Percentiles rank a stretch among this genome's conserved stretches.
These are phyloP conservation scores for Aproaerema taeniolella DNA, from an alignment of 2,888 invertebrate species.

Conservation along the genomic window DNA sequence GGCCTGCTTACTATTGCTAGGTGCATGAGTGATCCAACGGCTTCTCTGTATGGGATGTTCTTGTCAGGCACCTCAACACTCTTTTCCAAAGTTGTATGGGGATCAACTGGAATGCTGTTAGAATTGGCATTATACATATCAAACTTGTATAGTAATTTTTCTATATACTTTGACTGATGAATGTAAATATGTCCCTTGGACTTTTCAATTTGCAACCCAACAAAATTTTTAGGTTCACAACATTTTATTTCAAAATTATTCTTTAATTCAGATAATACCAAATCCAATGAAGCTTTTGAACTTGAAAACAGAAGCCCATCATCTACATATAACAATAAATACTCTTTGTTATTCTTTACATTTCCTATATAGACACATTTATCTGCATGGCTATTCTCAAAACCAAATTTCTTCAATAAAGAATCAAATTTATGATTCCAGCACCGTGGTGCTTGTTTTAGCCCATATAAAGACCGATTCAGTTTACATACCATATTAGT, in stretches of 20 bases:
- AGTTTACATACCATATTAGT: slow-evolving; percentile 9
- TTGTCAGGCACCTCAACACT: not conserved
- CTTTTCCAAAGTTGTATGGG: slow-evolving; percentile 1
- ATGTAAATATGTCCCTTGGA: slow-evolving; percentile 1
- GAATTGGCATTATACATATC: not conserved
- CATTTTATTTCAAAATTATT: slow-evolving; percentile 7
- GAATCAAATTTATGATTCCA: slow-evolving; percentile 22
- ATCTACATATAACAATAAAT: slow-evolving; percentile 1
- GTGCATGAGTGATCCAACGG: slow-evolving; percentile 21
- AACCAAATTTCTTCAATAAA: slow-evolving; percentile 17
- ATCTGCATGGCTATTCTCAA: slow-evolving; percentile 19
- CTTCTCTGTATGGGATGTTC: slow-evolving; percentile 17
- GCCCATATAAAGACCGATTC: slow-evolving; percentile 18
- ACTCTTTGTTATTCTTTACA: slow-evolving; percentile 9
- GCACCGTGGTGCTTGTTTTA: slow-evolving; percentile 23
- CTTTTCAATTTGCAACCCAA: slow-evolving; percentile 11
- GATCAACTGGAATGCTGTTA: not conserved
- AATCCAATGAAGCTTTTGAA: not conserved
- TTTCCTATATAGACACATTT: slow-evolving; percentile 20
- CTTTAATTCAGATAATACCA: not conserved
- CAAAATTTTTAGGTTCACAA: slow-evolving; percentile 8
- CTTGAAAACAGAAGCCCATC: not conserved
- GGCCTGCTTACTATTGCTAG: slow-evolving; percentile 18
- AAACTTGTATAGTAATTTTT: not conserved
- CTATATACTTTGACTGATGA: not conserved